A percentile compares a stretch with the other conserved stretches of the same genome.
phyloP scores from a whole-genome alignment of 2,888 invertebrate genomes.

The Pogonocherus hispidulus region DNA sequence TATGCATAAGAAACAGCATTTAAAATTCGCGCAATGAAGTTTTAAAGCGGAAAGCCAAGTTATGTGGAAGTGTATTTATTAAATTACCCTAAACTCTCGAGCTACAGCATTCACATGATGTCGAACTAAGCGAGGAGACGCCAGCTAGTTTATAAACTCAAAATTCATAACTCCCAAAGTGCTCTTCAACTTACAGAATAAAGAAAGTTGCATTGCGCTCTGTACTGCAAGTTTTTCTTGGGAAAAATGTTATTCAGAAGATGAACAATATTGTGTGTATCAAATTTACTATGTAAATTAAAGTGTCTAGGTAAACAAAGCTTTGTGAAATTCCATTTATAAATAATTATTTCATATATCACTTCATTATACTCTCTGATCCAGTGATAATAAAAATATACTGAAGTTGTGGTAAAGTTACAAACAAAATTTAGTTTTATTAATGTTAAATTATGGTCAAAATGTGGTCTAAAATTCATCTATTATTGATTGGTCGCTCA shows the following conservation, averaged over 20 bases:
- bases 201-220: constrained; percentile 25
- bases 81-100: constrained; percentile 39
- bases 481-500: too few species aligned
- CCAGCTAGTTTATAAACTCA: constrained; percentile 38
- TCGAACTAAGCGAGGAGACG: constrained; percentile 31
- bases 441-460: too few species aligned
- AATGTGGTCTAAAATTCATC: too few species aligned
- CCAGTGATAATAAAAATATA: too few species aligned
- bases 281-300: neutral
- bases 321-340: too few species aligned
- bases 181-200: constrained; percentile 26
- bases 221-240: constrained; percentile 3
- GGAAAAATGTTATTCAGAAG: neutral
- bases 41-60: constrained; percentile 18
- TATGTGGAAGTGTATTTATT: constrained; percentile 38
- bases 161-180: constrained; percentile 40
- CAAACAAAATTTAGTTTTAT: too few species aligned
- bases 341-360: too few species aligned
- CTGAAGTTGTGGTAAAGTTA: too few species aligned
- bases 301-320: neutral
- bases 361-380: too few species aligned
- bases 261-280: constrained; percentile 1
- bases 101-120: constrained; percentile 33
- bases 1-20: too few species aligned
- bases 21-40: constrained; percentile 2